These are phyloP conservation scores for Clarias gariepinus DNA, from an alignment of 2,113 vertebrate genomes.

Conservation along the genomic window DNA sequence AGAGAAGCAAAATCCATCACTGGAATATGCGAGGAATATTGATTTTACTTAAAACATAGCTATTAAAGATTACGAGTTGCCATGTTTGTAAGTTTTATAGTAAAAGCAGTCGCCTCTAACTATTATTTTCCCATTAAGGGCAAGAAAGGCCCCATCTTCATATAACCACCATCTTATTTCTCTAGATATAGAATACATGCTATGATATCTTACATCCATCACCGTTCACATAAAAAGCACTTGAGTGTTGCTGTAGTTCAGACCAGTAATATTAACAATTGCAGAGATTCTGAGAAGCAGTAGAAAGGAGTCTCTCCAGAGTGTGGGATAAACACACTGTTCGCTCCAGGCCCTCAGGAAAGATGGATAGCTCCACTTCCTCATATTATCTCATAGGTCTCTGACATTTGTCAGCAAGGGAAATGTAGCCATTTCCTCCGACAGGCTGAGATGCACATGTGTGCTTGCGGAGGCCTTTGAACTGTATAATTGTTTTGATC, in stretches of 20 bases:
- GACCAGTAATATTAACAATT: background rate
- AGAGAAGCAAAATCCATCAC: constrained; percentile 11
- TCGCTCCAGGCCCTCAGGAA: constrained; percentile 44
- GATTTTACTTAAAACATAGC: constrained; percentile 45
- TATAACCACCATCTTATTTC: constrained; percentile 21
- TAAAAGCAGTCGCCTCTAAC: constrained; percentile 6
- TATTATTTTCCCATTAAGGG: constrained; percentile 35
- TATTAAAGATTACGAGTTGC: constrained; percentile 56
- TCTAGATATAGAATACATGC: background rate
- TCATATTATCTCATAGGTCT: constrained; percentile 50
- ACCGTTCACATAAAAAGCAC: background rate
- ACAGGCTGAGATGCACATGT: constrained; percentile 43
- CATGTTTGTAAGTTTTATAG: constrained; percentile 56
- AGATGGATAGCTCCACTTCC: constrained; percentile 53
- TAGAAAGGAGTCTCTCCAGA: background rate
- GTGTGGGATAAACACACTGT: constrained; percentile 31
- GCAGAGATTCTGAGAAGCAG: background rate
- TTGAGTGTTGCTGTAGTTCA: background rate
- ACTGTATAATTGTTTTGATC: constrained; percentile 46
- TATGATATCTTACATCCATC: background rate
- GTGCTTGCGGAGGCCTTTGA: constrained; percentile 43
- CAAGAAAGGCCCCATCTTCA: background rate
- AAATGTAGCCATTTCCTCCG: constrained; percentile 59
- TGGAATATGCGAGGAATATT: constrained; percentile 37
- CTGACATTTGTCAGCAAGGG: constrained; percentile 56